phyloP scores from a whole-genome alignment of 2,888 invertebrate species.

The Stramonita haemastoma region DNA sequence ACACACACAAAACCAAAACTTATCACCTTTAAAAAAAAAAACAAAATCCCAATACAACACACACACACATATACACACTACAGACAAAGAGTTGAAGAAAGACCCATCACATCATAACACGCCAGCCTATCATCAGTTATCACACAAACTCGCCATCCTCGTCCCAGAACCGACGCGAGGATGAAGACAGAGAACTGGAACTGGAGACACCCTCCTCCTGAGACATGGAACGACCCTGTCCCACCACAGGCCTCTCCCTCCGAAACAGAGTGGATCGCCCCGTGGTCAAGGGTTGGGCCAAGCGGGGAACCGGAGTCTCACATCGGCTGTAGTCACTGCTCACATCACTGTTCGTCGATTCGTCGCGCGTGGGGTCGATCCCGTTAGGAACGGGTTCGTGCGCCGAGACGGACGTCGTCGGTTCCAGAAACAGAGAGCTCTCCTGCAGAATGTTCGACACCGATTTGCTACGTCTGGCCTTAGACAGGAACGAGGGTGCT shows the following conservation, averaged over 20 bases:
- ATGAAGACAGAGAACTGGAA: slow-evolving; percentile 30
- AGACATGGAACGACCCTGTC: slow-evolving; percentile 56
- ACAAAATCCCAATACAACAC: too few relatives aligned
- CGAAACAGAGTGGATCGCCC: slow-evolving; percentile 66
- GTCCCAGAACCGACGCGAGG: slow-evolving; percentile 22
- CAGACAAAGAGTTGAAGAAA: neutral
- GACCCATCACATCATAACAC: neutral
- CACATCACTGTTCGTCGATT: slow-evolving; percentile 48
- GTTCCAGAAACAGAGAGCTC: neutral
- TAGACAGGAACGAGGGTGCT: slow-evolving; percentile 26
- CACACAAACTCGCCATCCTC: slow-evolving; percentile 37
- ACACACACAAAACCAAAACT: too few relatives aligned
- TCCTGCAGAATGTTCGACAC: slow-evolving; percentile 36
- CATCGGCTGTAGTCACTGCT: slow-evolving; percentile 53
- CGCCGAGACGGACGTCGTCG: slow-evolving; percentile 14
- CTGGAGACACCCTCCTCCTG: slow-evolving; percentile 37
- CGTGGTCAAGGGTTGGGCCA: slow-evolving; percentile 69
- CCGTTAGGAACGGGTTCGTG: neutral
- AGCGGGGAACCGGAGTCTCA: slow-evolving; percentile 64
- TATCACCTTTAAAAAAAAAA: too few relatives aligned
- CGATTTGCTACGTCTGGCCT: slow-evolving; percentile 22
- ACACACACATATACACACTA: too few relatives aligned
- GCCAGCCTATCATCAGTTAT: neutral
- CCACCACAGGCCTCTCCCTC: slow-evolving; percentile 50
- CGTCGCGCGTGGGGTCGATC: slow-evolving; percentile 31